phyloP scores from a whole-genome alignment of 2,888 invertebrate species.

The Acleris emargana region DNA sequence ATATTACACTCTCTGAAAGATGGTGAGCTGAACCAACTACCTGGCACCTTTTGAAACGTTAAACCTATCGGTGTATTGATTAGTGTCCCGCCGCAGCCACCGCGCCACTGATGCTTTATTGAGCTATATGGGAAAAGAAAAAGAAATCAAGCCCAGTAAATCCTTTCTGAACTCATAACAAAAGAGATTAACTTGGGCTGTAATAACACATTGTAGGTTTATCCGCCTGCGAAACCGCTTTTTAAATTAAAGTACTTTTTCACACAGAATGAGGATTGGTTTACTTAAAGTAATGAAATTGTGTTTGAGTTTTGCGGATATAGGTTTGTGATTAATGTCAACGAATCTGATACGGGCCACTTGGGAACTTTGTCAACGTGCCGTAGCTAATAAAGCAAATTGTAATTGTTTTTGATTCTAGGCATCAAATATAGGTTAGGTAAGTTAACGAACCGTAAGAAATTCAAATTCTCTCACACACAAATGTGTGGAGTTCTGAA shows the following conservation, averaged over 20 bases:
- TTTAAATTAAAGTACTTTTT: slow-evolving; percentile 55
- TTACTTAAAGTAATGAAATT: background rate
- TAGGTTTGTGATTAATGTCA: no score
- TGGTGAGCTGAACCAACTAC: slow-evolving; percentile 17
- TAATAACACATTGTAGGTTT: slow-evolving; percentile 66
- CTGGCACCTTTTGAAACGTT: slow-evolving; percentile 40
- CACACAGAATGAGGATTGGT: slow-evolving; percentile 35
- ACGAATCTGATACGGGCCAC: no score
- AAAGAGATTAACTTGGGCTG: slow-evolving; percentile 66
- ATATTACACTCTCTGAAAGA: background rate
- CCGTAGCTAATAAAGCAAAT: background rate
- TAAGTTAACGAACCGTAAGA: background rate
- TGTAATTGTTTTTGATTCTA: background rate
- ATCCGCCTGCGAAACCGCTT: slow-evolving; percentile 52
- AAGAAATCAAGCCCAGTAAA: slow-evolving; percentile 57
- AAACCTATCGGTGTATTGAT: slow-evolving; percentile 44
- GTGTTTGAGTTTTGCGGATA: no score
- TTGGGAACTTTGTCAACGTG: no score
- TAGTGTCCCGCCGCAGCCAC: slow-evolving; percentile 45
- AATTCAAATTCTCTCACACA: slow-evolving; percentile 1
- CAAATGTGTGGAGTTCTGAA: slow-evolving; percentile 19
- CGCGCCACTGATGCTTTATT: slow-evolving; percentile 47
- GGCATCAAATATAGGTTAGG: background rate
- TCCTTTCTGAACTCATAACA: slow-evolving; percentile 67
- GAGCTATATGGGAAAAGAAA: slow-evolving; percentile 52